These are phyloP conservation scores for Proterorhinus semilunaris DNA, from an alignment of 2,113 vertebrate species.

Conservation along the genomic window DNA sequence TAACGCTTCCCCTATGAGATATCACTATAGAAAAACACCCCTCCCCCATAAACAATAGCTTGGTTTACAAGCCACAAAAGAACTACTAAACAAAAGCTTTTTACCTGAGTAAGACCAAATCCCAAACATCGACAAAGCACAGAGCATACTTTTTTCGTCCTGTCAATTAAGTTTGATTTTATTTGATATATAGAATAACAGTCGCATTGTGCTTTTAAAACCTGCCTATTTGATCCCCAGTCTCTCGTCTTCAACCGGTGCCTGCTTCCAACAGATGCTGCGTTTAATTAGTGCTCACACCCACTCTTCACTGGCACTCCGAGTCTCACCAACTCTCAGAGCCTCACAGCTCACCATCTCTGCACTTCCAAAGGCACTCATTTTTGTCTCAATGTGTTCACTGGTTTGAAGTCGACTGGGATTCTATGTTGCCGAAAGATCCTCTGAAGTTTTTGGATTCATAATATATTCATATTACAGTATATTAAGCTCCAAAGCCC, in stretches of 20 bases:
- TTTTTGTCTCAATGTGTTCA: too few relatives aligned
- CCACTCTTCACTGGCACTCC: constrained; percentile 29
- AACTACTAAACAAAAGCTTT: constrained; percentile 64
- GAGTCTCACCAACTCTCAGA: constrained; percentile 31
- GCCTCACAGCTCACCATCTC: constrained; percentile 22
- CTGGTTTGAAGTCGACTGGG: too few relatives aligned
- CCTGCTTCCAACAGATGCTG: constrained; percentile 63
- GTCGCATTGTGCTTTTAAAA: constrained; percentile 46
- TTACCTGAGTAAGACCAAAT: constrained; percentile 56
- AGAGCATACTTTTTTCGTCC: constrained; percentile 1
- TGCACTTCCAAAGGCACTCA: constrained; percentile 15
- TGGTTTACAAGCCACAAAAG: constrained; percentile 70
- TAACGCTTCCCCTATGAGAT: constrained; percentile 68
- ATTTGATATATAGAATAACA: constrained; percentile 30
- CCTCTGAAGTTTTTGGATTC: too few relatives aligned
- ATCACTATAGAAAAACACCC: constrained; percentile 64
- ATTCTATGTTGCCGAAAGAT: too few relatives aligned
- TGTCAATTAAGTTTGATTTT: constrained; percentile 20
- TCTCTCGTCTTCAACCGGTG: constrained; percentile 31
- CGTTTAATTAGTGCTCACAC: constrained; percentile 72
- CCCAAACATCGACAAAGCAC: constrained; percentile 8
- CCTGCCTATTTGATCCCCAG: constrained; percentile 42
- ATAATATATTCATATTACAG: too few relatives aligned
- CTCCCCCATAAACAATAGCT: constrained; percentile 66
- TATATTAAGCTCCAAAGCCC: too few relatives aligned